A percentile compares a stretch with the other conserved stretches of the same genome.
Evolutionary conservation across 2,888 invertebrate species (phyloP).

Genomic region (Sinodicranocentrus sp.): DNA sequence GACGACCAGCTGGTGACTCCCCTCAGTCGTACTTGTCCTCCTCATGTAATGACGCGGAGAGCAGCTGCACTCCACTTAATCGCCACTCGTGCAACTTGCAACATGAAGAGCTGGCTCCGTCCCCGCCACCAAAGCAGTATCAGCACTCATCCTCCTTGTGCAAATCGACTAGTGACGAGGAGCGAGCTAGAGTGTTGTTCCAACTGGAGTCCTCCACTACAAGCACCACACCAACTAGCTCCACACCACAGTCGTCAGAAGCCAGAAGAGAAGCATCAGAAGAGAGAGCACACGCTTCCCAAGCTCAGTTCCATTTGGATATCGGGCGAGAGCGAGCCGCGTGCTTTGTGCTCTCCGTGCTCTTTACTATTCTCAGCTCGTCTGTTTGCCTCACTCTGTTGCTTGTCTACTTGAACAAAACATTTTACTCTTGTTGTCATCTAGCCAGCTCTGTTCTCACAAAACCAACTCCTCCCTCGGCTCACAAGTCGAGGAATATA

Average conservation of each 20-base stretch:
- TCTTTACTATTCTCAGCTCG: slow-evolving; percentile 66
- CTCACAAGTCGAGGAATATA: too few species aligned
- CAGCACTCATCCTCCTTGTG: neutral
- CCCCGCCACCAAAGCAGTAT: neutral
- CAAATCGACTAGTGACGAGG: slow-evolving; percentile 44
- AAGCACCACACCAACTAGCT: neutral
- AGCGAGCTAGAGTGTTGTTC: slow-evolving; percentile 13
- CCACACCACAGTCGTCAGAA: slow-evolving; percentile 1
- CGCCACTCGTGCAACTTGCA: too few species aligned
- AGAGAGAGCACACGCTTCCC: slow-evolving; percentile 8
- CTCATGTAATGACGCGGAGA: neutral
- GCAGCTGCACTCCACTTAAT: slow-evolving; percentile 9
- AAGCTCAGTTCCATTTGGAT: slow-evolving; percentile 66
- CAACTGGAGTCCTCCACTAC: slow-evolving; percentile 18
- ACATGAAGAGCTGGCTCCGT: neutral
- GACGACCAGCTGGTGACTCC: slow-evolving; percentile 8
- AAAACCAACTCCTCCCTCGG: too few species aligned
- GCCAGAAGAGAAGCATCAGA: slow-evolving; percentile 5
- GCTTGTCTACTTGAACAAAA: slow-evolving; percentile 57
- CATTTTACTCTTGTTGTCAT: neutral
- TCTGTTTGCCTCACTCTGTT: slow-evolving; percentile 67
- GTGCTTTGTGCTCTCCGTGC: slow-evolving; percentile 71
- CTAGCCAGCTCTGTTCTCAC: too few species aligned
- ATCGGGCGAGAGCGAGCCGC: slow-evolving; percentile 60
- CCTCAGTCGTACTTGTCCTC: neutral